Conservation (phyloP, 2,888 invertebrate species). For the Nomada hirtipes region DNA sequence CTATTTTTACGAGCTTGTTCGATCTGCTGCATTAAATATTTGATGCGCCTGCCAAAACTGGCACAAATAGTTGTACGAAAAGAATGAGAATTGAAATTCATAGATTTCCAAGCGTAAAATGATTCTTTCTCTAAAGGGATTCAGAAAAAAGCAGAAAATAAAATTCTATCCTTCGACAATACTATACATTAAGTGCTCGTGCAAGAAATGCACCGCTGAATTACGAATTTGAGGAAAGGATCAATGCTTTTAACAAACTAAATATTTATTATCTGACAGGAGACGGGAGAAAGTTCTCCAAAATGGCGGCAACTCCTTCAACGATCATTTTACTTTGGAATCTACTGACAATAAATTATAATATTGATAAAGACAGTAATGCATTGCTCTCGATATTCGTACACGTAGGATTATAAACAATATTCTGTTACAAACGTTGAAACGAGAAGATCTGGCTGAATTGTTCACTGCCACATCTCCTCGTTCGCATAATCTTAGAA, state of each 20-base stretch:
- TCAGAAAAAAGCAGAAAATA: not conserved
- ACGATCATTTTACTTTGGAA: too few species aligned
- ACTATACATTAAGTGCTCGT: not conserved
- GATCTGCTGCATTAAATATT: not conserved
- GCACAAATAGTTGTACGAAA: conserved; percentile 37
- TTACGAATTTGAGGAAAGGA: too few species aligned
- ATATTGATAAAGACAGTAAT: too few species aligned
- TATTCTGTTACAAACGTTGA: conserved; percentile 4
- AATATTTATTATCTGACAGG: too few species aligned
- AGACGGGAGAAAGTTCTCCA: too few species aligned
- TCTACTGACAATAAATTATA: too few species aligned
- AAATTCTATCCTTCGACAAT: not conserved
- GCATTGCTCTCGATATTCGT: not conserved
- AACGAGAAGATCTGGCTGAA: conserved; percentile 13
- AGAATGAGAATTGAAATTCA: not conserved
- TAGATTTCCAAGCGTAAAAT: not conserved
- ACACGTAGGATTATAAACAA: not conserved
- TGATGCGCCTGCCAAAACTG: not conserved
- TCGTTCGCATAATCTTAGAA: not conserved
- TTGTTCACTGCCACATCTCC: not conserved
- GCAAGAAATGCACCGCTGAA: too few species aligned
- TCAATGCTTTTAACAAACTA: too few species aligned
- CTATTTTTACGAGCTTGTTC: too few species aligned
- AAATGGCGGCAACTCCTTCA: too few species aligned
- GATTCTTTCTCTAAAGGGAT: not conserved